These are phyloP conservation scores for Oreocharis arfaki DNA, from an alignment of 2,113 vertebrate species.

Conservation along the genomic window DNA sequence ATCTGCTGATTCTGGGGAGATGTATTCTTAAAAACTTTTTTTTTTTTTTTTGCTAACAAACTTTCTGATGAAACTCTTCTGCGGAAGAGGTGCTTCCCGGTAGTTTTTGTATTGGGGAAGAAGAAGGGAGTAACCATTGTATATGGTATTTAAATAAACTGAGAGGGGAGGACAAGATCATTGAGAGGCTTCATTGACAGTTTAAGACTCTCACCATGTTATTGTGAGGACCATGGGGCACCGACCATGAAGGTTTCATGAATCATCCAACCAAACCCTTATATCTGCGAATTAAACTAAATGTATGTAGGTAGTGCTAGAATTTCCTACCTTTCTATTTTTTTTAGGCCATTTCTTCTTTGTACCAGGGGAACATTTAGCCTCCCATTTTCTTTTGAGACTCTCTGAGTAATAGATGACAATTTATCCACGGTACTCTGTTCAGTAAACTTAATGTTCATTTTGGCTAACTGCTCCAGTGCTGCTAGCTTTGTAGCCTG, in stretches of 20 bases:
- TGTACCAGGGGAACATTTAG: not conserved
- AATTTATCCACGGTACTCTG: not conserved
- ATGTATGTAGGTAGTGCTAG: not conserved
- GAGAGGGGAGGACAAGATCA: not conserved
- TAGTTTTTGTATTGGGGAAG: not conserved
- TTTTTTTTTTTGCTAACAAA: not conserved
- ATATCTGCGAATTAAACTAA: not conserved
- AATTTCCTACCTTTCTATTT: not conserved
- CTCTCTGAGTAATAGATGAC: not conserved
- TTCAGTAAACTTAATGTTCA: not conserved
- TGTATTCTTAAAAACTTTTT: not conserved
- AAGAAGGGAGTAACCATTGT: not conserved
- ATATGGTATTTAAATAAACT: not conserved
- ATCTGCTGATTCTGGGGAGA: not conserved
- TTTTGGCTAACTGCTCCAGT: not conserved
- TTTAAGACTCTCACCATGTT: not conserved
- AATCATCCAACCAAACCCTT: not conserved
- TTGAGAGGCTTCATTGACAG: not conserved
- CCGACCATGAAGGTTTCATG: not conserved
- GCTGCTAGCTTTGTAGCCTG: not conserved
- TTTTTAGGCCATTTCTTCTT: not conserved
- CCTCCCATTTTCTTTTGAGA: not conserved
- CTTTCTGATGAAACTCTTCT: not conserved
- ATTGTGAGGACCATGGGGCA: fast-evolving
- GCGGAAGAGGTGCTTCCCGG: not conserved